Base-by-base conservation (phyloP, 1,140 invertebrate species). In the Brachionus rotundiformis region DNA sequence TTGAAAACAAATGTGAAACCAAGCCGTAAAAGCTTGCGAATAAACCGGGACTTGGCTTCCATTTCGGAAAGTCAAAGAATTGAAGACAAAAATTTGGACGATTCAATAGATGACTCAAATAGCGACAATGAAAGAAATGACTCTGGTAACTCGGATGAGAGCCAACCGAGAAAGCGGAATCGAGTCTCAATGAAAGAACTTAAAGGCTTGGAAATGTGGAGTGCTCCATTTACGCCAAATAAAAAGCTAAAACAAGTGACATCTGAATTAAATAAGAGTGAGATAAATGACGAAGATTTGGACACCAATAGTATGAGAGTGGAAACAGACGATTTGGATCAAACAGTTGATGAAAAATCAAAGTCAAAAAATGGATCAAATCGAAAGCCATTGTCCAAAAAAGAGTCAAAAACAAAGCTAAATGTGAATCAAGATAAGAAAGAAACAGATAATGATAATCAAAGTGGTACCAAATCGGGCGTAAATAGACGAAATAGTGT, bases 401-500 rank as follows among this genome's bases (percentile, higher is more conserved):
- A 36, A 36, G 63, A 68, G 6, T 16, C 33, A 33, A 36, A 23
- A 33, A n/a, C 29, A 16, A n/a, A 68, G 2, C 5, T 10, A 8
- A 73, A 31, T 39, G 65, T 39, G 19, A 63, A 39, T 16, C 31
- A 71, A 29, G 16, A 47, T 3, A 44, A 11, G 13, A 73, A 44
- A 13, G 19, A 73, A 2, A 13, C 4, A 33, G 11, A 68, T 8
- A 27, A 23, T 10, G 39, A 73, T 25, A 44, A 47, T 4, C 19
- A 44, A 13, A 7, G 25, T 0, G 16, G 11, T 41, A 6, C 3
- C 16, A 89, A 86, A 16, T 85, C 90, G 41, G 92, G 92, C 39
- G 93, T 94, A 0, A 94, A 94, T 87, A 89, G 93, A 61, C 88
- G 93, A 84, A 94, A 93, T 19, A 92, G 93, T n/a, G 93, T 94